Evolutionary conservation across 2,888 invertebrate species (phyloP), one percentile per base, ranked within the genome.

Genomic region (Trichopria drosophilae): DNA sequence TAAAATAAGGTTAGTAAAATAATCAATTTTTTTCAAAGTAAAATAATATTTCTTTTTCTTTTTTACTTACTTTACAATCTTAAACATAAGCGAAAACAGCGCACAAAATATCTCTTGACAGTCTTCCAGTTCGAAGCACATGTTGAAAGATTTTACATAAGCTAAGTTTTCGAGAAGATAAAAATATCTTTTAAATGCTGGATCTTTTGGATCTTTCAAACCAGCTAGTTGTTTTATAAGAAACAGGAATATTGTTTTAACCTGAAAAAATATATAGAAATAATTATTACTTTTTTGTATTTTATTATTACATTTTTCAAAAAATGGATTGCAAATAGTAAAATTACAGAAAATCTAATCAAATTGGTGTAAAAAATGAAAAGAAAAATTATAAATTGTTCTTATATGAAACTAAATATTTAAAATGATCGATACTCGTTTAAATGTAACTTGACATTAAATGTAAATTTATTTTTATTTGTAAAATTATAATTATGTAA

Each of bases 91-190:
- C 49, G 88, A 86, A 79, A 96, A 97, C 2, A 98, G 82, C 10
- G 88, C 88, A 70, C 93, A 92, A 78, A 97, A 96, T 66, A 98
- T 94, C 76, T 95, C 94, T 76, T 96, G 95, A 66, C 93, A 94
- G 78, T 97, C 96, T 74, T 97, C 97, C 51, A 98, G 79, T 75
- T 98, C 97, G 72, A 97, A 93, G 76, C 96, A 97, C 88, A 98
- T 97, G 77, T 97, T 97, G 77, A 98, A 97, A 0, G 95, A 94
- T 77, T 98, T 98, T 26, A 97, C 96, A 76, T 94, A 96, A 0
- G 96, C 95, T 65, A 98, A 80, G 78, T 97, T 98, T 79, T 98
- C 97, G 49, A 98, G 79, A 40, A 98, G 81, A 76, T 98, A 98
- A 79, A 97, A 97, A 77, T 97, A 97, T 61, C 96, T 84, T 76